A percentile compares a stretch with the other conserved stretches of the same genome.
Conservation (phyloP, 2,113 vertebrate species). For the Danionella cerebrum region DNA sequence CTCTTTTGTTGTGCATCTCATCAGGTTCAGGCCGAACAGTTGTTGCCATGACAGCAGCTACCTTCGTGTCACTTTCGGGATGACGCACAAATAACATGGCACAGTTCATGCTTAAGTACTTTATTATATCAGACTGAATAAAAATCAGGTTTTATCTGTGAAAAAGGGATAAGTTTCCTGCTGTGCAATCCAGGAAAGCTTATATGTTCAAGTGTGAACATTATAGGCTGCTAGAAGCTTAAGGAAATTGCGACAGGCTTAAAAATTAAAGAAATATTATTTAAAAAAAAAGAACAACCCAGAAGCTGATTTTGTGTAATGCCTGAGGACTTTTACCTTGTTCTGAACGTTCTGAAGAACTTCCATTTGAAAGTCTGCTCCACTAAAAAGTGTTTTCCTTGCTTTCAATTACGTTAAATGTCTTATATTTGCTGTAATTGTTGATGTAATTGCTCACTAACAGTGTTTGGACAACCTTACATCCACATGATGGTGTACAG, state of each 20-base stretch:
- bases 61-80: constrained; percentile 40
- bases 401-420: too few species aligned
- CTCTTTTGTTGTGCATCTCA: neutral
- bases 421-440: too few species aligned
- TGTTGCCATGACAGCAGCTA: constrained; percentile 45
- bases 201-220: neutral
- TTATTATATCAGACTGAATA: neutral
- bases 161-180: too few species aligned
- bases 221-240: neutral
- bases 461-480: too few species aligned
- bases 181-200: too few species aligned
- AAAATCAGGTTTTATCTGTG: too few species aligned
- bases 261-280: constrained; percentile 19
- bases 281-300: neutral
- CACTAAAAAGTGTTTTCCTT: too few species aligned
- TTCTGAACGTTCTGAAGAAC: too few species aligned
- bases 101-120: neutral
- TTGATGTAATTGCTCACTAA: too few species aligned
- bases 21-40: neutral
- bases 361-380: too few species aligned
- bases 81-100: neutral
- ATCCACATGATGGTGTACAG: too few species aligned
- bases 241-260: neutral
- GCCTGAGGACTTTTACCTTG: neutral
- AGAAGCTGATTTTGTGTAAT: constrained; percentile 6